Conservation (phyloP, 2,888 invertebrate genomes). For the Molanna angustata region DNA sequence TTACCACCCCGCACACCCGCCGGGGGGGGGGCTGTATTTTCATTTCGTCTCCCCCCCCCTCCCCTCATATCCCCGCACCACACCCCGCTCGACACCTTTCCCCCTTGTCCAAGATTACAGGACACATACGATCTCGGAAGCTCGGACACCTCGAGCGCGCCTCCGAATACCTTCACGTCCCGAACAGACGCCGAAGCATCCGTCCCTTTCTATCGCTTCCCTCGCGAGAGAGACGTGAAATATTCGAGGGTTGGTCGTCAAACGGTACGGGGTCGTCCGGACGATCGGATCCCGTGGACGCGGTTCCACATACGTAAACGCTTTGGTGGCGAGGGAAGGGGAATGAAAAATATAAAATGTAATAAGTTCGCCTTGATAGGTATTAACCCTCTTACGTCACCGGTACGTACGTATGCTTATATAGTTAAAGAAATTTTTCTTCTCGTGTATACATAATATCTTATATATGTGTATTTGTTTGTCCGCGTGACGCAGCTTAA, state of each 20-base stretch:
- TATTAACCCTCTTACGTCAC: conserved; percentile 22
- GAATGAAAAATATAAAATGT: conserved; percentile 22
- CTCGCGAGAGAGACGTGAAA: neutral
- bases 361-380: conserved; percentile 25
- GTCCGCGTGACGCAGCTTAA: too few species aligned
- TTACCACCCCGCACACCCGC: conserved; percentile 19
- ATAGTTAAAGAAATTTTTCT: too few species aligned
- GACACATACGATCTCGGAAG: conserved; percentile 21
- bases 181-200: neutral
- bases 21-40: conserved; percentile 27
- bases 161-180: conserved; percentile 16
- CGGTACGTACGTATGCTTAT: too few species aligned
- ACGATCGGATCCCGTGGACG: neutral
- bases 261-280: too few species aligned
- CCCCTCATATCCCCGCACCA: conserved; percentile 27
- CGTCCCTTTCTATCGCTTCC: conserved; percentile 12
- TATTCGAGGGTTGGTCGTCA: too few species aligned
- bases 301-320: conserved; percentile 15
- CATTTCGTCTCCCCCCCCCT: conserved; percentile 31
- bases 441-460: too few species aligned
- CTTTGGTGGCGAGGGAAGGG: conserved; percentile 10
- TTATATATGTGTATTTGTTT: too few species aligned
- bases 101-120: conserved; percentile 23
- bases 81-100: conserved; percentile 26
- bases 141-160: neutral